A percentile compares a stretch with the other conserved stretches of the same genome.
Conservation (phyloP, 2,797 vertebrate species). For the Ciconia nigra region DNA sequence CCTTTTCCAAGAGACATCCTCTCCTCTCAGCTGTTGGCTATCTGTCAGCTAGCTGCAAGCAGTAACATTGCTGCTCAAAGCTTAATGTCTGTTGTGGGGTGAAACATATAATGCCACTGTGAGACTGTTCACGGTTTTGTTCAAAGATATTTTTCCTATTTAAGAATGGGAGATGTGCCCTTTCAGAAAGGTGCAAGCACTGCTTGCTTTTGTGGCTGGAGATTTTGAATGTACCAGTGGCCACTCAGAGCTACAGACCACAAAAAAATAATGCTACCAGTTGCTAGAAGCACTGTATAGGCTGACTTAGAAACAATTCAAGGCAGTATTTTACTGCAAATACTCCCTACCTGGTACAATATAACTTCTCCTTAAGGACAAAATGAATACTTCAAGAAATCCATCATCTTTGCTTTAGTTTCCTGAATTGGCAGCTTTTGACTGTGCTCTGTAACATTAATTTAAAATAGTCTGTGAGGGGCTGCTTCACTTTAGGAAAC, state of each 20-base stretch:
- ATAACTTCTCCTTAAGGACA: neutral
- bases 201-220: neutral
- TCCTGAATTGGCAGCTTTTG: neutral
- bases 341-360: neutral
- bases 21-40: neutral
- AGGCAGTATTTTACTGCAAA: neutral
- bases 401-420: neutral
- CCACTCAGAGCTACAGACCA: neutral
- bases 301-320: neutral
- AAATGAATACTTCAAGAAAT: neutral
- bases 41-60: neutral
- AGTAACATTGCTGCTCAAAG: neutral
- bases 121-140: neutral
- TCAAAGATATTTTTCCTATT: neutral
- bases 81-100: neutral
- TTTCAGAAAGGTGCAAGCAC: neutral
- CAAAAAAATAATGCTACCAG: neutral
- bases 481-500: neutral
- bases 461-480: neutral
- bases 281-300: neutral
- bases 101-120: neutral
- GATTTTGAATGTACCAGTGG: neutral
- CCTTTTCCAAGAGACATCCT: neutral
- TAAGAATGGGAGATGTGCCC: neutral
- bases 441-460: neutral